phyloP scores from a whole-genome alignment of 2,797 vertebrate species.

The Pogoniulus pusillus region DNA sequence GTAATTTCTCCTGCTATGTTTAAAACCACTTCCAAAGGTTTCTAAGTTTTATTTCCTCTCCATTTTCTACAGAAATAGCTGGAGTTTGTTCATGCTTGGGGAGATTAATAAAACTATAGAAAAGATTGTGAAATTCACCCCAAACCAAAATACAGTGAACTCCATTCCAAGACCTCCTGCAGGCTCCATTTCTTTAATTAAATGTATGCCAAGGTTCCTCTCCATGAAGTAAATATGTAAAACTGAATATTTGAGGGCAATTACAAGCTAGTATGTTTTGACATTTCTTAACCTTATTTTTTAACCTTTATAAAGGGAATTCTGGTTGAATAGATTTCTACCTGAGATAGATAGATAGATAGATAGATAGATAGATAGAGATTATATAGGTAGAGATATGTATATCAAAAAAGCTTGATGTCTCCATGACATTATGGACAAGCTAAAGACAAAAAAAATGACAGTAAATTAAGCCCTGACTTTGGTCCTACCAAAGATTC shows the following conservation, averaged over 20 bases:
- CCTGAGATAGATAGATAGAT: conserved; percentile 28
- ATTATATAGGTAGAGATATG: too few species aligned
- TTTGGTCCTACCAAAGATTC: neutral
- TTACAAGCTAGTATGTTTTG: conserved; percentile 59
- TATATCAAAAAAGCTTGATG: neutral
- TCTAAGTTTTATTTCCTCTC: conserved; percentile 57
- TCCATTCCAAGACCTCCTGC: conserved; percentile 60
- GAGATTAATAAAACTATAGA: conserved; percentile 56
- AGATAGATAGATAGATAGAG: too few species aligned
- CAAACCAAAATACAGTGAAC: conserved; percentile 58
- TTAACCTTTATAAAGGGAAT: conserved; percentile 57
- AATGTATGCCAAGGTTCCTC: conserved; percentile 48
- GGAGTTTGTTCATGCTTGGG: conserved; percentile 46
- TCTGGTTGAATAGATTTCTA: conserved; percentile 42
- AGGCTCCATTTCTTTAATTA: conserved; percentile 60
- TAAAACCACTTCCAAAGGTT: conserved; percentile 52
- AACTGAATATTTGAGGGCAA: conserved; percentile 58
- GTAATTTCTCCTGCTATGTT: conserved; percentile 59
- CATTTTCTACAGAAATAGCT: conserved; percentile 51
- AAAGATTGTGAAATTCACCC: conserved; percentile 60
- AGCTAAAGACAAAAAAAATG: neutral
- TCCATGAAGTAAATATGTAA: conserved; percentile 58
- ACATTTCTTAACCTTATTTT: conserved; percentile 58
- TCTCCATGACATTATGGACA: neutral
- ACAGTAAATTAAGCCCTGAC: neutral